phyloP scores from a whole-genome alignment of 2,113 vertebrate genomes.

The Rynchops niger region DNA sequence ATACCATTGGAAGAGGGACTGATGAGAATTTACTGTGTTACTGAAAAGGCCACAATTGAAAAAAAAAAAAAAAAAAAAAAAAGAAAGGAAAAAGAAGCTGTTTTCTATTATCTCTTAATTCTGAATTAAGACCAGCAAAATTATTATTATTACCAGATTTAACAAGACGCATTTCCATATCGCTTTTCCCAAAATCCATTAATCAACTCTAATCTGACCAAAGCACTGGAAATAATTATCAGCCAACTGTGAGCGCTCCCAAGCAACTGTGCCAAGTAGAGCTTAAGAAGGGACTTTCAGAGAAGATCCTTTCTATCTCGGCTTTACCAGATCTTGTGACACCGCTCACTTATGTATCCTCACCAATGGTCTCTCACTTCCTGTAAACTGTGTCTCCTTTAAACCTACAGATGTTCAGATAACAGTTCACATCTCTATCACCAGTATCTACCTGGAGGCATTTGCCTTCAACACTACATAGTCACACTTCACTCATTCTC shows the following conservation, averaged over 20 bases:
- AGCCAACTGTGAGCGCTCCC: neutral
- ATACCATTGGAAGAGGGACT: neutral
- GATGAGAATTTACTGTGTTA: neutral
- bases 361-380: neutral
- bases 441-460: neutral
- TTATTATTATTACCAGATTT: neutral
- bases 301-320: neutral
- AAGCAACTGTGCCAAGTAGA: neutral
- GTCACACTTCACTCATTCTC: neutral
- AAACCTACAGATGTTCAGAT: neutral
- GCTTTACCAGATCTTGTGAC: neutral
- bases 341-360: neutral
- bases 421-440: neutral
- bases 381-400: neutral
- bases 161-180: constrained; percentile 40
- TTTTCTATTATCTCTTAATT: neutral
- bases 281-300: neutral
- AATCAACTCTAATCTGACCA: neutral
- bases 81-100: neutral
- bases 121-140: constrained; percentile 27
- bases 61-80: neutral
- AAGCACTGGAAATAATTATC: constrained; percentile 9
- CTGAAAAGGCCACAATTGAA: neutral
- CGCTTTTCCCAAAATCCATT: constrained; percentile 23
- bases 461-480: neutral